Evolutionary conservation across 2,888 invertebrate genomes (phyloP), one percentile per base, ranked within the genome.

Genomic region (Clivina fossor): DNA sequence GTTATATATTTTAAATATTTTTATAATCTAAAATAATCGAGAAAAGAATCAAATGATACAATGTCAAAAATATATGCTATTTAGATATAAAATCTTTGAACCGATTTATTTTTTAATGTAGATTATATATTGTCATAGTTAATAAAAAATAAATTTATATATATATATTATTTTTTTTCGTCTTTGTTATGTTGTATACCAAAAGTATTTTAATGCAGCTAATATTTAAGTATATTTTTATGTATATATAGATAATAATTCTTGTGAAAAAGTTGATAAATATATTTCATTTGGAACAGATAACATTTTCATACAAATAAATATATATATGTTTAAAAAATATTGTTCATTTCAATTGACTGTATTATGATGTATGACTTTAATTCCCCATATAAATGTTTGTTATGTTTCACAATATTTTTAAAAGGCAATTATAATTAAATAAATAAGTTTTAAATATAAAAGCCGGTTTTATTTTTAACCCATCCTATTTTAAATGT

Each of bases 121-220:
- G n/a, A 47, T 47, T 32, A 32, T 33, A 47, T 47, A 47, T 4
- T 24, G 9, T 22, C 33, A 28, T 47, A 33, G 47, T 47, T 47
- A 33, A 32, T 46, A 20, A 46, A 46, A 46, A 44, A 22, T 44
- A 53, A 26, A 35, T 53, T 16, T 43, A 44, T 43, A 44, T n/a
- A n/a, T n/a, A n/a, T n/a, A n/a, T n/a, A n/a, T n/a, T n/a, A n/a
- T n/a, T n/a, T 53, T 53, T 26, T 44, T 35, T 53, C 13, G 13
- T 43, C 20, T 11, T 30, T 44, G 44, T 53, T 53, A 41, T 46
- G 46, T 55, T 55, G 37, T 55, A 40, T 55, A 55, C 55, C 55
- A 55, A 55, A 55, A 55, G 55, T 55, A 55, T 55, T 54, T 55
- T 46, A 47, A 47, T 44, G 37, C 47, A 55, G 44, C 44, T 35